Conservation (phyloP, 2,888 invertebrate species). For the Torymus tubicola region DNA sequence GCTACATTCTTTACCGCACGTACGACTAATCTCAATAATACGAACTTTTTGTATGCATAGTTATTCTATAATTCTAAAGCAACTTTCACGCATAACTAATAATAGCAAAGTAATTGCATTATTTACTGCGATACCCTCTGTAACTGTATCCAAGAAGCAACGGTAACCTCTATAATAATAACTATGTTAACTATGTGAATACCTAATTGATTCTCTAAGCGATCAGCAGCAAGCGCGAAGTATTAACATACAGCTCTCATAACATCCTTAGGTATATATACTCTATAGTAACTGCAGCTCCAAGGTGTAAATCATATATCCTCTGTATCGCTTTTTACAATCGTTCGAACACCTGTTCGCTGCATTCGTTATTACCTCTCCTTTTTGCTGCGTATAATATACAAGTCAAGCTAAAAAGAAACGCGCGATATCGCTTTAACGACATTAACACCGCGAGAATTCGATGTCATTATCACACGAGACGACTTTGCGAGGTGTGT, state of each 20-base stretch:
- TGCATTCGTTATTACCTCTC: neutral
- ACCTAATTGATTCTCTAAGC: conserved; percentile 12
- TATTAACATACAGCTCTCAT: conserved; percentile 9
- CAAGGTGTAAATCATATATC: conserved; percentile 18
- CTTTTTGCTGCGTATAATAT: neutral
- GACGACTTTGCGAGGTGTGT: neutral
- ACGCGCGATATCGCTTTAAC: neutral
- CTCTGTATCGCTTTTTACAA: conserved; percentile 7
- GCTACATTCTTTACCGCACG: too few relatives aligned
- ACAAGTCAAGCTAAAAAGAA: neutral
- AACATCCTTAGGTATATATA: neutral
- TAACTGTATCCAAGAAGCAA: neutral
- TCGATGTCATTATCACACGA: conserved; percentile 47
- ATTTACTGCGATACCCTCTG: neutral
- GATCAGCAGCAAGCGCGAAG: neutral
- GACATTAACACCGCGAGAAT: conserved; percentile 2
- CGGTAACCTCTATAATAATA: neutral
- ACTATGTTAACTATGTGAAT: neutral
- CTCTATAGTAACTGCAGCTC: neutral
- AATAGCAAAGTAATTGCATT: neutral
- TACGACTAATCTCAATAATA: too few relatives aligned
- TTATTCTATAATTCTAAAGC: too few relatives aligned
- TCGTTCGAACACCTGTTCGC: conserved; percentile 1
- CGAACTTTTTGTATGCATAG: too few relatives aligned
- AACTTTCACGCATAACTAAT: too few relatives aligned